Percentiles rank a stretch among this genome's conserved stretches.
Conservation (phyloP, 1,140 invertebrate genomes). For the Lamellibrachia luymesi region DNA sequence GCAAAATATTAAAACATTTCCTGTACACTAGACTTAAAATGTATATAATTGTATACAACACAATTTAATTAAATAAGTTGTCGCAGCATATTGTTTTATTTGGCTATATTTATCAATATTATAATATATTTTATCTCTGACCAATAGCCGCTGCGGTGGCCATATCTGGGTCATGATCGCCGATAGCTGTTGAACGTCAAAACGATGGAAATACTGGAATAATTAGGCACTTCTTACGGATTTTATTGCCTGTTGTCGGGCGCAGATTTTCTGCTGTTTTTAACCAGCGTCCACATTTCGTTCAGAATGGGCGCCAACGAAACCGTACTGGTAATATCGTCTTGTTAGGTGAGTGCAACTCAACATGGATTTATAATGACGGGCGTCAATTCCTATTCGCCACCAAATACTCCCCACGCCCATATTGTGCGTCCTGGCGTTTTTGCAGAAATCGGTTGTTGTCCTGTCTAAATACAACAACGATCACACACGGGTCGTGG, state of each 20-base stretch:
- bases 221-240: background rate
- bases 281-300: background rate
- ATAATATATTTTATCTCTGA: background rate
- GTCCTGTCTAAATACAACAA: background rate
- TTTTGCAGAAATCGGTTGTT: background rate
- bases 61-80: background rate
- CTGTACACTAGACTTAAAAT: background rate
- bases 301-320: background rate
- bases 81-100: background rate
- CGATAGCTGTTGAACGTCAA: background rate
- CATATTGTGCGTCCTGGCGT: background rate
- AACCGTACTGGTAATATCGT: background rate
- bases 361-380: slow-evolving; percentile 5
- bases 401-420: background rate
- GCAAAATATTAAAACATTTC: background rate
- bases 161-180: slow-evolving; percentile 3
- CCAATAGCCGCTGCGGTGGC: background rate
- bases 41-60: background rate
- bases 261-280: background rate
- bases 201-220: slow-evolving; percentile 1
- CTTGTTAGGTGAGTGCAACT: background rate
- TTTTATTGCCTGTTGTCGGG: background rate
- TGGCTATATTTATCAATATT: background rate
- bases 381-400: background rate
- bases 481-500: background rate